A percentile compares a stretch with the other conserved stretches of the same genome.
phyloP scores from a whole-genome alignment of 2,888 invertebrate genomes.

The Glaucopsyche alexis region DNA sequence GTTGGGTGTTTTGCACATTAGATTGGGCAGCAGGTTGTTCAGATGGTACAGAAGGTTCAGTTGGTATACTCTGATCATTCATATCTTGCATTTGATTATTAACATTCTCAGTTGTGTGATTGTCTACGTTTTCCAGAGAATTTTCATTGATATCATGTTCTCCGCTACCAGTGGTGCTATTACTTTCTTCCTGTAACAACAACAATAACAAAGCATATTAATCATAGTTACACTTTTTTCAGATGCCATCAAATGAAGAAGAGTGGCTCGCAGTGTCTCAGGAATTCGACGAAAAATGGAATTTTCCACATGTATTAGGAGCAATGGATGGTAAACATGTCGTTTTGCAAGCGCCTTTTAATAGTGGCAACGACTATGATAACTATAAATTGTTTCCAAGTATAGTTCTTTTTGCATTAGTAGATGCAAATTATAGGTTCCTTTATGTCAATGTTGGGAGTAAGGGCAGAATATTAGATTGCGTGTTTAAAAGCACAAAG shows the following conservation, averaged over 20 bases:
- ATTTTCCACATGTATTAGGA: slow-evolving; percentile 44
- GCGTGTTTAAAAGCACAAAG: slow-evolving; percentile 40
- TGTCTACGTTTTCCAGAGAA: too few relatives aligned
- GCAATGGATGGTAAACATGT: slow-evolving; percentile 25
- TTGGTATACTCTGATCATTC: too few relatives aligned
- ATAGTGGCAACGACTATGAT: slow-evolving; percentile 39
- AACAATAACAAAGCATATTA: slow-evolving; percentile 42
- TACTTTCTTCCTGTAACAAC: slow-evolving; percentile 32
- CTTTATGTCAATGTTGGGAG: slow-evolving; percentile 39
- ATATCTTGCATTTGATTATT: too few relatives aligned
- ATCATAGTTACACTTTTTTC: slow-evolving; percentile 29
- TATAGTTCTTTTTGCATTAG: slow-evolving; percentile 39
- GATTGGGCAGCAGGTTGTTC: too few relatives aligned
- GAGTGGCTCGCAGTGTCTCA: background rate
- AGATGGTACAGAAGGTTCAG: too few relatives aligned
- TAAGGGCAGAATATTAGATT: slow-evolving; percentile 40
- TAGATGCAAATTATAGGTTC: slow-evolving; percentile 40
- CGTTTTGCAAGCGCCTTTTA: slow-evolving; percentile 36
- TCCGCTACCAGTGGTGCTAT: slow-evolving; percentile 13
- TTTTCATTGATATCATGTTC: slow-evolving; percentile 16
- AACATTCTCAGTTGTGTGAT: too few relatives aligned
- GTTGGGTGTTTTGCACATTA: slow-evolving; percentile 13
- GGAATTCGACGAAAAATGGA: too few relatives aligned
- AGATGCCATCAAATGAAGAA: background rate
- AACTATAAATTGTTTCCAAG: slow-evolving; percentile 38